Evolutionary conservation across 2,797 vertebrate genomes (phyloP).

Genomic region (Myripristis jacobus): DNA sequence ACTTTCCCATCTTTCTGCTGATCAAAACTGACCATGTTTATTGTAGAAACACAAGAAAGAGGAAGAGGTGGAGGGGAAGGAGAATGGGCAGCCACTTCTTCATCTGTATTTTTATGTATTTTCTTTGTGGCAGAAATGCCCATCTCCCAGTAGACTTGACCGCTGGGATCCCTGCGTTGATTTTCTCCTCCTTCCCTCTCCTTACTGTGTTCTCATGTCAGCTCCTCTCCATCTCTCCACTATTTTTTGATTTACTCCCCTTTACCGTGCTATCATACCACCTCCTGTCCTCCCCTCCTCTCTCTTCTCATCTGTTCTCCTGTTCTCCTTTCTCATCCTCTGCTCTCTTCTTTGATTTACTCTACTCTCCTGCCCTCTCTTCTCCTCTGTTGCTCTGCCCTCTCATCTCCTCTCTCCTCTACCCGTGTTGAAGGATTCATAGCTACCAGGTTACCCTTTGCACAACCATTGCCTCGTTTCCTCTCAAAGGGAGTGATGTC

Average conservation of each 20-base stretch:
- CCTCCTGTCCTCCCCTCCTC: not conserved
- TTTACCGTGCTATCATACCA: not conserved
- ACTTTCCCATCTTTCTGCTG: no score
- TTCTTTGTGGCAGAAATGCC: no score
- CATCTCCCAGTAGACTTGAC: no score
- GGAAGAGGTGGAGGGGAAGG: no score
- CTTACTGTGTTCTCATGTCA: no score
- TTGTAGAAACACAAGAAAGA: no score
- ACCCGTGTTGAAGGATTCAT: slow-evolving; percentile 62
- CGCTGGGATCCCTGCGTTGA: no score
- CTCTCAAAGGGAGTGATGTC: slow-evolving; percentile 53
- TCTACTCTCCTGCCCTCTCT: not conserved
- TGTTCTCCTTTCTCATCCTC: not conserved
- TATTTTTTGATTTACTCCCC: not conserved
- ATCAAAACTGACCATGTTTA: no score
- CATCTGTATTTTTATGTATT: no score
- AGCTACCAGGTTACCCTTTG: slow-evolving; percentile 58
- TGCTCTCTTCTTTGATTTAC: not conserved
- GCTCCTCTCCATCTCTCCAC: no score
- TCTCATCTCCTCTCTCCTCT: slow-evolving; percentile 48
- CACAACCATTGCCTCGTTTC: slow-evolving; percentile 48
- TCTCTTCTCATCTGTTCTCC: not conserved
- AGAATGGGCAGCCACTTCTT: no score
- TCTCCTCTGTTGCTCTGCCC: slow-evolving; percentile 37
- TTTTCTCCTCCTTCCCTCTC: not conserved